Base-by-base conservation (phyloP, 2,888 invertebrate genomes). In the Drosophila niveifrons region DNA sequence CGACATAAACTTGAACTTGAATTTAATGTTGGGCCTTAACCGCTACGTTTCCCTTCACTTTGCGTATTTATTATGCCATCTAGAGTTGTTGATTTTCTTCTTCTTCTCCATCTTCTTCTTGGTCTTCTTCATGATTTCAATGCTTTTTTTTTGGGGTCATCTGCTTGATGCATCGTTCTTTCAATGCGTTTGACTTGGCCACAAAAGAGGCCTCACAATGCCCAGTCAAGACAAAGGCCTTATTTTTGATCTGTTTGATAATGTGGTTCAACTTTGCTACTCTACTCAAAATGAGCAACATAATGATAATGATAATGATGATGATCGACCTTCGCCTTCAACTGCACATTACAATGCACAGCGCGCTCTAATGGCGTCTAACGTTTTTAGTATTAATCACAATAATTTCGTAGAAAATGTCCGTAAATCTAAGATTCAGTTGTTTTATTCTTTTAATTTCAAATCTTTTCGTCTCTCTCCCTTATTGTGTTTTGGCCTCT, bases 1-100 rank as follows among this genome's bases (percentile, higher is more conserved):
- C 52, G 65, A 71, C 50, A 65, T 72, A 86, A 88, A 79, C 88
- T 88, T 85, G 87, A 85, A 86, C 85, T 85, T 85, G 85, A 80
- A 56, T 56, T 74, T 62, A 59, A 74, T 78, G 58, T 66, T 70
- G 73, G 66, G 70, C 78, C 57, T 76, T 69, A 76, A 78, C 75
- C 78, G 66, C 75, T 62, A 78, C 41, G 62, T 47, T 69, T 66
- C 75, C 75, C 66, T 78, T 75, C 75, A 78, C 75, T 76, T 66
- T 78, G 78, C 46, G 48, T 76, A 53, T 65, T 65, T 65, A 53
- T 64, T 51, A 65, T 56, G 56, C 57, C 50, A 63, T 70, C 62
- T 15, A 43, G 53, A 52, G 67, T 50, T 56, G 59, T 28, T 46
- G 3, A 23, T 47, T 57, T 57, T 11, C 10, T 31, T 56, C 55